These are phyloP conservation scores for Phodopus roborovskii DNA, from an alignment of 2,113 vertebrate species.

Conservation along the genomic window DNA sequence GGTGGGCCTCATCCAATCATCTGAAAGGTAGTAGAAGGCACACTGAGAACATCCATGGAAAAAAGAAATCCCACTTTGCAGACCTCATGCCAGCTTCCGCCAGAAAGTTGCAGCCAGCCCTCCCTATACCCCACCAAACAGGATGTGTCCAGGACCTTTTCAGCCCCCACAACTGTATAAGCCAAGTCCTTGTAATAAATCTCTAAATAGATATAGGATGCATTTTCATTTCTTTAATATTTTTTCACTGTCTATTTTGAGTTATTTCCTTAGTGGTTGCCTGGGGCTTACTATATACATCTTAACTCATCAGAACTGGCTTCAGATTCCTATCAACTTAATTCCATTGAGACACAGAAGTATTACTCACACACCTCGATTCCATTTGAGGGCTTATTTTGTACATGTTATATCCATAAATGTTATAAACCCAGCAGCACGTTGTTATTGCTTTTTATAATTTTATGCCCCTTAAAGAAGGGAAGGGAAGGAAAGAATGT, in stretches of 20 bases:
- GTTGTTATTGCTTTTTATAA: not conserved
- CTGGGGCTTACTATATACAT: not conserved
- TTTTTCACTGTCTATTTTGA: conserved; percentile 43
- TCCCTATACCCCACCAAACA: not conserved
- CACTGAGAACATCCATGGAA: not conserved
- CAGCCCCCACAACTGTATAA: not conserved
- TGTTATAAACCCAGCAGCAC: not conserved
- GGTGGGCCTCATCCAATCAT: not conserved
- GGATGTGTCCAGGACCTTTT: too few species aligned
- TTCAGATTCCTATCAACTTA: conserved; percentile 44
- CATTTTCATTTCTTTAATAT: conserved; percentile 44
- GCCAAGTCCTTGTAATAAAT: not conserved
- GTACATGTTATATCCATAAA: not conserved
- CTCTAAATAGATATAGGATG: not conserved
- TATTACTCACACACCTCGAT: not conserved
- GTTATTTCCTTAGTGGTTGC: conserved; percentile 42
- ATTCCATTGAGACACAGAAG: conserved; percentile 16
- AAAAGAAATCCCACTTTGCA: not conserved
- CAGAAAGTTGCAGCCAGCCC: not conserved
- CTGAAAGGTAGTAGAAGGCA: not conserved
- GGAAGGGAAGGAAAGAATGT: not conserved
- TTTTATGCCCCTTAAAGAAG: conserved; percentile 36
- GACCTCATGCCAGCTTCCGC: not conserved
- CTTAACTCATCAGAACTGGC: conserved; percentile 4
- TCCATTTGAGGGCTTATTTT: conserved; percentile 9